phyloP scores from a whole-genome alignment of 2,888 invertebrate genomes.

The Hipparchia sbordonii region DNA sequence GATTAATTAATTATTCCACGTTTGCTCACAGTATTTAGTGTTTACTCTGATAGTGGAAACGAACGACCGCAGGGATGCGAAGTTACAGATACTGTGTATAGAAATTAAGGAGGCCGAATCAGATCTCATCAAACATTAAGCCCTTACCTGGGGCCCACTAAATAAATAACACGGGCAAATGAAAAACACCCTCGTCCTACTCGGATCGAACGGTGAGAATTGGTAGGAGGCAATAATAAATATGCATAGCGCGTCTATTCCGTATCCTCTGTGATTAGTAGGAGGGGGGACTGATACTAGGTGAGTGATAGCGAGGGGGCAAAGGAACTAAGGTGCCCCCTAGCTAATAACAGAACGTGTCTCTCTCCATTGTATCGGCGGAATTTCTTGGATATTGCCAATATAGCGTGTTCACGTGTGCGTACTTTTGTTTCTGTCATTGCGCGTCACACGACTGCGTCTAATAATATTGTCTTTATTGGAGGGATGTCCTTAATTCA shows the following conservation, averaged over 20 bases:
- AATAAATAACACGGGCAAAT: slow-evolving; percentile 77
- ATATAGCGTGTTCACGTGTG: slow-evolving; percentile 75
- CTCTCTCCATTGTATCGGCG: slow-evolving; percentile 75
- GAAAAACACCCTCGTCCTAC: slow-evolving; percentile 75
- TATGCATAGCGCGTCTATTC: slow-evolving; percentile 81
- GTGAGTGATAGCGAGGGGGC: slow-evolving; percentile 80
- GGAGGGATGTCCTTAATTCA: slow-evolving; percentile 39
- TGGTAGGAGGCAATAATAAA: slow-evolving; percentile 77
- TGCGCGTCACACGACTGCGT: slow-evolving; percentile 50
- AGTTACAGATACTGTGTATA: slow-evolving; percentile 57
- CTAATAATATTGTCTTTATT: slow-evolving; percentile 46
- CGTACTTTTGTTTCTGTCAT: slow-evolving; percentile 72
- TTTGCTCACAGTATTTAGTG: slow-evolving; percentile 30
- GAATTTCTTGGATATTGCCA: slow-evolving; percentile 80
- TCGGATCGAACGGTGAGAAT: slow-evolving; percentile 72
- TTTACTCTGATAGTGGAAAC: slow-evolving; percentile 29
- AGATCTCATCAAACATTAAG: slow-evolving; percentile 79
- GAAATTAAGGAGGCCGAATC: slow-evolving; percentile 73
- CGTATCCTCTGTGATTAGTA: slow-evolving; percentile 81
- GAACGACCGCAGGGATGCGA: slow-evolving; percentile 52
- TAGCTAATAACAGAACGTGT: slow-evolving; percentile 76
- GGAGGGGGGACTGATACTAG: slow-evolving; percentile 68
- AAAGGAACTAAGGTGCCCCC: slow-evolving; percentile 70
- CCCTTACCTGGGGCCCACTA: slow-evolving; percentile 69
- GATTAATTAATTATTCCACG: slow-evolving; percentile 27